Base-by-base conservation (phyloP, 92 coral and sea anemone species). In the Muricea muricata region DNA sequence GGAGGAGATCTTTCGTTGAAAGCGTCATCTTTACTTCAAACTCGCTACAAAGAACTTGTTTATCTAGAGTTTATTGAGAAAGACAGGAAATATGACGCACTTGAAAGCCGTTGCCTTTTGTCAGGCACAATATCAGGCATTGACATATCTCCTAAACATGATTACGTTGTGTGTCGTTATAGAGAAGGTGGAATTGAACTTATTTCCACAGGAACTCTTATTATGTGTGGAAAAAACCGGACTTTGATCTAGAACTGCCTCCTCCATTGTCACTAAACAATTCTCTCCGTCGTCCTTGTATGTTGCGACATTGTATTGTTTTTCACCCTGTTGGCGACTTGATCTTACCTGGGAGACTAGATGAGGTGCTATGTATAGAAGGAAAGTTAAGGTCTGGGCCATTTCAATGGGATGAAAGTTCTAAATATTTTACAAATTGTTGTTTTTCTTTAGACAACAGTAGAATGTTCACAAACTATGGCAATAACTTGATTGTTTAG, bases 151-250 rank as follows among this genome's bases (percentile, higher is more conserved):
- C 72, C 72, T 25, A 68, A 56, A 18, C 69, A 31, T 30, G 20
- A 78, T 9, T 32, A 55, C 46, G 20, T 78, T 45, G 83, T 78
- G 12, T 55, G 83, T 48, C 10, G 52, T 56, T 78, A 78, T n/a
- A 41, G 73, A 20, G 85, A 54, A 2, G 92, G 93, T 17, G 50
- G 75, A 0, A 48, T 88, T 78, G 76, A 69, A 21, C 63, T 91
- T 73, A 88, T 86, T 86, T 91, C 93, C 54, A 32, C 88, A 34
- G 81, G 85, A 65, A 91, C 87, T 20, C 92, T 89, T 56, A 52
- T 50, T 73, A 74, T 9, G 74, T 72, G 11, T 91, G 93, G 93
- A 46, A 63, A 15, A 73, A 24, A 48, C 65, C 41, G 26, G 69
- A 70, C 33, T 46, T 71, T 5, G 76, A 35, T 10, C 85, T 87